Evolutionary conservation across 2,797 vertebrate genomes (phyloP).

Genomic region (Scolopax rusticola): DNA sequence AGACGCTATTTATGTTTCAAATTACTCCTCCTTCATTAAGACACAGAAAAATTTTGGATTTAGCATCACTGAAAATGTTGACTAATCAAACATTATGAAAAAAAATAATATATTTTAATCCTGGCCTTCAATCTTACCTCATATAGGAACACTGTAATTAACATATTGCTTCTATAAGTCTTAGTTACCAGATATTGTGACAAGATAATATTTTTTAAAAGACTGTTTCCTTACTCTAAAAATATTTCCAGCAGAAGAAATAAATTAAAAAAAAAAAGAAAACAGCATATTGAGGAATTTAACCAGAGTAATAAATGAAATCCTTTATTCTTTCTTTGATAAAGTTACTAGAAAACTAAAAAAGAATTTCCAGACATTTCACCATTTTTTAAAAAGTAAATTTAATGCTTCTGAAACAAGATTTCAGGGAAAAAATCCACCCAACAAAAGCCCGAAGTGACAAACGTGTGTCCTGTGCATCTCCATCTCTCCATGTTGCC

Average conservation of each 20-base stretch:
- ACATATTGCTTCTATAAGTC: background rate
- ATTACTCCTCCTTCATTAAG: background rate
- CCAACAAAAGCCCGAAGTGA: too few species aligned
- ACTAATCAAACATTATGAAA: background rate
- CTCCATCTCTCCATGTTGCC: background rate
- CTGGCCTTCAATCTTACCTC: background rate
- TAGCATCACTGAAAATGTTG: background rate
- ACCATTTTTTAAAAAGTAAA: background rate
- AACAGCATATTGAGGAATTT: background rate
- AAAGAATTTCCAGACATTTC: background rate
- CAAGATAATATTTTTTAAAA: background rate
- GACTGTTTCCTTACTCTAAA: background rate
- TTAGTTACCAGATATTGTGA: background rate
- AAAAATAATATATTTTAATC: background rate
- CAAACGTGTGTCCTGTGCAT: fast-evolving
- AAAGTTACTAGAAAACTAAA: background rate
- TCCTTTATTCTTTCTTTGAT: background rate
- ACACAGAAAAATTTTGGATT: background rate
- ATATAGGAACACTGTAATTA: background rate
- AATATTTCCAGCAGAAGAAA: background rate
- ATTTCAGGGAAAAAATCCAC: background rate
- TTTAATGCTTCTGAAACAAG: background rate
- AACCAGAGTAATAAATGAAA: background rate
- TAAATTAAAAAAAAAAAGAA: background rate
- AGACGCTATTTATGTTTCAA: constrained; percentile 10